Conservation (phyloP, 2,113 vertebrate genomes). For the Clinocottus analis region DNA sequence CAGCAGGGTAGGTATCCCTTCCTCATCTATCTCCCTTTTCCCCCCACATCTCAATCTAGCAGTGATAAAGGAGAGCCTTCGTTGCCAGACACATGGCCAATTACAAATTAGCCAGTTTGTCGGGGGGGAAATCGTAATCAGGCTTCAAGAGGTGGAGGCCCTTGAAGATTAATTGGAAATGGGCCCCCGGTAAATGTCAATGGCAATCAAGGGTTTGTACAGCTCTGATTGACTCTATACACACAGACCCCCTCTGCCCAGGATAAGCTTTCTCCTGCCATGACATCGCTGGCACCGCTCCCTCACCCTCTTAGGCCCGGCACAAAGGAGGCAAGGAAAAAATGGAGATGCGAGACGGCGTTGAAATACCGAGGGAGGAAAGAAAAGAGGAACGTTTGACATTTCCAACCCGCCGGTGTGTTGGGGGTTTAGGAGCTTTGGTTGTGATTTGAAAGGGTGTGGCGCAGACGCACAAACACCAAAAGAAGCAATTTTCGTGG, state of each 20-base stretch:
- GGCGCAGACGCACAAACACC: conserved; percentile 41
- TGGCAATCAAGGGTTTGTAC: conserved; percentile 82
- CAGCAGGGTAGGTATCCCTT: conserved; percentile 22
- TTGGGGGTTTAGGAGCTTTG: conserved; percentile 65
- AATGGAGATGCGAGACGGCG: conserved; percentile 56
- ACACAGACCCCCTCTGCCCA: conserved; percentile 73
- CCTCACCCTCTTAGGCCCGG: conserved; percentile 63
- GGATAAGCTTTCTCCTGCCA: conserved; percentile 76
- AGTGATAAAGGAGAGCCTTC: conserved; percentile 72
- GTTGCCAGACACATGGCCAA: conserved; percentile 80
- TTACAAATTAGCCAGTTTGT: conserved; percentile 87
- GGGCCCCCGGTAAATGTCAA: conserved; percentile 86
- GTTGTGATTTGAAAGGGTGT: conserved; percentile 66
- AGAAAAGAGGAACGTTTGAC: conserved; percentile 59
- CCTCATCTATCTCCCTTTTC: conserved; percentile 53
- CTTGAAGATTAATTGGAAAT: conserved; percentile 88
- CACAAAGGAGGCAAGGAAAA: conserved; percentile 65
- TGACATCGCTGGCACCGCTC: conserved; percentile 75
- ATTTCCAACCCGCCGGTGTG: conserved; percentile 64
- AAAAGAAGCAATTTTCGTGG: conserved; percentile 63
- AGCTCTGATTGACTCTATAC: conserved; percentile 82
- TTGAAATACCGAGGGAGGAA: conserved; percentile 63
- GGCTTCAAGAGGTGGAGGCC: conserved; percentile 84
- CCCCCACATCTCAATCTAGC: conserved; percentile 65
- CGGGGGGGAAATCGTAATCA: conserved; percentile 79